Evolutionary conservation across 2,888 invertebrate genomes (phyloP).

Genomic region (Synanthedon myopaeformis): DNA sequence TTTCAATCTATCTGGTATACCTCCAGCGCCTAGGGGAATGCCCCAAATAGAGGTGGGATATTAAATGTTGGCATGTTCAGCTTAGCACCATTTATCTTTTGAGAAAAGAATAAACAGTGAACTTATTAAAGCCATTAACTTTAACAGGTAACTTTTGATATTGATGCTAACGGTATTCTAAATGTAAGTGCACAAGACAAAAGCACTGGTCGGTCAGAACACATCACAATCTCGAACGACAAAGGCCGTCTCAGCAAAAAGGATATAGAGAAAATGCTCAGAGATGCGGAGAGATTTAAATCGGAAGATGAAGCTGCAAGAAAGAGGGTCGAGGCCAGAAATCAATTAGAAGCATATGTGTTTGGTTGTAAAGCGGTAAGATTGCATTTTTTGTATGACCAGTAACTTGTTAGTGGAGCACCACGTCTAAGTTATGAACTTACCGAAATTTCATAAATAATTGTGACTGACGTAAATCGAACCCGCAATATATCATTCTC

Average conservation of each 20-base stretch:
- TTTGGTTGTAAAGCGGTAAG: constrained; percentile 67
- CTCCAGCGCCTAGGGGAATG: constrained; percentile 85
- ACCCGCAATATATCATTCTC: too few relatives aligned
- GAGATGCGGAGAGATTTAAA: constrained; percentile 83
- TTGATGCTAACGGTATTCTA: constrained; percentile 91
- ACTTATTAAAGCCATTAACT: constrained; percentile 1
- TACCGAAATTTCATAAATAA: too few relatives aligned
- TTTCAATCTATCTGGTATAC: constrained; percentile 84
- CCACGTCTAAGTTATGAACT: too few relatives aligned
- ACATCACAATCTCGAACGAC: constrained; percentile 89
- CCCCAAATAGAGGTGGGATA: constrained; percentile 74
- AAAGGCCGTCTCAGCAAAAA: constrained; percentile 85
- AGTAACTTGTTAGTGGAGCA: too few relatives aligned
- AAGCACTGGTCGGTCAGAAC: constrained; percentile 82
- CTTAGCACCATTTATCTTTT: neutral
- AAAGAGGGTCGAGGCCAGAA: constrained; percentile 77
- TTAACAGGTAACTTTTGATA: constrained; percentile 84
- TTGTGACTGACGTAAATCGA: too few relatives aligned
- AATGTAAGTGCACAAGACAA: constrained; percentile 83
- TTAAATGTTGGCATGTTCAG: neutral
- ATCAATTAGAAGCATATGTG: constrained; percentile 82
- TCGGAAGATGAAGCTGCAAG: constrained; percentile 80
- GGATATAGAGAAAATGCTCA: constrained; percentile 89
- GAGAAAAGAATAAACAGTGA: neutral
- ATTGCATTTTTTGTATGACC: neutral